Evolutionary conservation across 30 jellyfish, hydroid and myxozoan species (phyloP).

Genomic region (Turritopsis dohrnii): DNA sequence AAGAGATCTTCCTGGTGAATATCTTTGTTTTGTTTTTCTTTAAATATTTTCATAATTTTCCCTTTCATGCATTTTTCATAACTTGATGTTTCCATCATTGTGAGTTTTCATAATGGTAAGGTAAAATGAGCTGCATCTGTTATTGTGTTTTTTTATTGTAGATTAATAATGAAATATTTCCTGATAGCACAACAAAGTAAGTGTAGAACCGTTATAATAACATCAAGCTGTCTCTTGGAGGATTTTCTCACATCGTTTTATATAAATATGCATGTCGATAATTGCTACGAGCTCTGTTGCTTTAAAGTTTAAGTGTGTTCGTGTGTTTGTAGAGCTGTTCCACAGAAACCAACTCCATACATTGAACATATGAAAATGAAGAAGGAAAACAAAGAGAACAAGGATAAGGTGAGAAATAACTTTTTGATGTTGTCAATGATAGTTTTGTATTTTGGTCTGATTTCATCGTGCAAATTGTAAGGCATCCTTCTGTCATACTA

Average conservation of each 20-base stretch:
- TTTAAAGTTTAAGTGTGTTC: not conserved
- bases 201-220: not conserved
- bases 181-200: slow-evolving; percentile 4
- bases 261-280: not conserved
- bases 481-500: too few species aligned
- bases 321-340: slow-evolving; percentile 4
- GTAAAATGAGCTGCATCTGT: not conserved
- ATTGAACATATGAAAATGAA: slow-evolving; percentile 28
- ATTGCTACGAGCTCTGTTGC: not conserved
- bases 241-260: not conserved
- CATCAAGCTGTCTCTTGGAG: not conserved
- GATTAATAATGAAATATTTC: slow-evolving; percentile 12
- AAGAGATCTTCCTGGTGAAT: slow-evolving; percentile 63
- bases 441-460: not conserved
- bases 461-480: too few species aligned
- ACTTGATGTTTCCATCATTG: not conserved
- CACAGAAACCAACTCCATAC: slow-evolving; percentile 30
- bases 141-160: not conserved
- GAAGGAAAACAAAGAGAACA: not conserved
- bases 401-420: slow-evolving; percentile 5
- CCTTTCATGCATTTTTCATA: too few species aligned
- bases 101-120: not conserved
- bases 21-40: not conserved
- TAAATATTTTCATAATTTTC: not conserved
- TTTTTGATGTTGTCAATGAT: not conserved